A percentile compares a stretch with the other conserved stretches of the same genome.
phyloP scores from a whole-genome alignment of 1,140 invertebrate species.

The Steinernema feltiae region DNA sequence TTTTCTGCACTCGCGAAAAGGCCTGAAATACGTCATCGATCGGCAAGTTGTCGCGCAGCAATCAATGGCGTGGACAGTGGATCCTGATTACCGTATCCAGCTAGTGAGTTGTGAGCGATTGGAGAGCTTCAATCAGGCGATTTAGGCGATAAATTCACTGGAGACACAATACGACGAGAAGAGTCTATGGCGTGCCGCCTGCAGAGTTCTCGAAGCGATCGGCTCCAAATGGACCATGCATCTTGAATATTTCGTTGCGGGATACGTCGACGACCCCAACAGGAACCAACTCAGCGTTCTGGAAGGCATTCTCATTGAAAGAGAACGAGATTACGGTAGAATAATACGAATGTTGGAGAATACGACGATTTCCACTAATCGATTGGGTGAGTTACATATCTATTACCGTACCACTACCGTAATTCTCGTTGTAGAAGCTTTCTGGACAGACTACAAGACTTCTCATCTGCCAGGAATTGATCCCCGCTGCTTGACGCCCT shows the following conservation, averaged over 20 bases:
- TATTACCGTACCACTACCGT: no score
- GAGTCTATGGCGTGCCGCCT: background rate
- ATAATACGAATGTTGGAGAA: no score
- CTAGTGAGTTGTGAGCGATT: background rate
- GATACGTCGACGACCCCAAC: no score
- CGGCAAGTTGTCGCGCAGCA: background rate
- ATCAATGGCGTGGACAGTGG: background rate
- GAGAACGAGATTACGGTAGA: no score
- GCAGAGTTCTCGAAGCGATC: background rate
- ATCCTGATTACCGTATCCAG: background rate
- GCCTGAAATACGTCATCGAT: background rate
- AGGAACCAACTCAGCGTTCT: no score
- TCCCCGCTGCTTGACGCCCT: background rate
- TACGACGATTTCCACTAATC: no score
- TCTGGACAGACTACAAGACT: background rate
- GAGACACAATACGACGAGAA: background rate
- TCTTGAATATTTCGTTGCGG: background rate
- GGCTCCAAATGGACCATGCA: background rate
- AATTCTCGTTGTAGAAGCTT: background rate
- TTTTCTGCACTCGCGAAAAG: background rate
- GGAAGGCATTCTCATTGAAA: no score
- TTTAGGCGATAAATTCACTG: background rate
- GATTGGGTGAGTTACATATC: no score
- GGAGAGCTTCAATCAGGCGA: background rate
- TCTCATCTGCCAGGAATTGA: background rate